phyloP scores from a whole-genome alignment of 2,113 vertebrate genomes.

The Colinus virginianus region DNA sequence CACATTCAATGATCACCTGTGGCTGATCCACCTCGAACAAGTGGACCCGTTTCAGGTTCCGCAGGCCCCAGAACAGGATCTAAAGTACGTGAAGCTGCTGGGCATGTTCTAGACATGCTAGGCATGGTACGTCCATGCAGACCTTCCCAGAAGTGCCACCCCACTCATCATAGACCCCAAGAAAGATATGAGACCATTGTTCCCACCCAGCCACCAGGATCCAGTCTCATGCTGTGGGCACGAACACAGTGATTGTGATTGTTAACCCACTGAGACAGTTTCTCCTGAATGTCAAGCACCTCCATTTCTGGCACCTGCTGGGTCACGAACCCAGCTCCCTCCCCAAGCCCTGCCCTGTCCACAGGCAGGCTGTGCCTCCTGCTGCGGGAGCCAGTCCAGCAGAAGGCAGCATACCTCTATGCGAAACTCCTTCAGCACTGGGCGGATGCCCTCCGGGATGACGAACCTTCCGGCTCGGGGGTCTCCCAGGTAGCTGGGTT shows the following conservation, averaged over 20 bases:
- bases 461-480: conserved; percentile 71
- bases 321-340: neutral
- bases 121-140: accelerated
- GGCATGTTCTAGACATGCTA: accelerated
- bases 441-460: conserved; percentile 88
- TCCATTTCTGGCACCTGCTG: neutral
- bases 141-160: neutral
- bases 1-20: conserved; percentile 90
- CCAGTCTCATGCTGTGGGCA: neutral
- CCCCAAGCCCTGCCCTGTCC: neutral
- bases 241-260: neutral
- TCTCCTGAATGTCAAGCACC: neutral
- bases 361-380: too few species aligned
- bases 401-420: conserved; percentile 82
- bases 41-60: conserved; percentile 89
- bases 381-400: neutral
- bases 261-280: neutral
- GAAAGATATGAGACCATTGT: neutral
- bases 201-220: neutral
- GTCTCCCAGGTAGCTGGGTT: conserved; percentile 77
- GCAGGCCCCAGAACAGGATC: conserved; percentile 94
- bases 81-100: conserved; percentile 45
- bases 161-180: neutral
- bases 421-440: conserved; percentile 87
- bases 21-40: conserved; percentile 92